Conservation (phyloP, 2,888 invertebrate species). For the Cerastoderma edule region DNA sequence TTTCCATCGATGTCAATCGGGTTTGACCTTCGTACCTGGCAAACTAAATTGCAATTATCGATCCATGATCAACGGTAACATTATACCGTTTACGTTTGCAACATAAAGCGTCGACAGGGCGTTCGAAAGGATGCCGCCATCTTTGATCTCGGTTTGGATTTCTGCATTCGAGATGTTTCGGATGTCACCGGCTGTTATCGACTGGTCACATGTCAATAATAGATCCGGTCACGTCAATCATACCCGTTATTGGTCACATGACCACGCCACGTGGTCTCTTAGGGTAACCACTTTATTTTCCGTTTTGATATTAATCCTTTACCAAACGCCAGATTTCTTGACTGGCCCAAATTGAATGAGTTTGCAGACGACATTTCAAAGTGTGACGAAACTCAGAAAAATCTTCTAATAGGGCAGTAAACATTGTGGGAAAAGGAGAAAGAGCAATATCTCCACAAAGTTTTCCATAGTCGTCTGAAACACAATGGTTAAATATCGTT, state of each 20-base stretch:
- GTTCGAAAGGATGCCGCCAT: slow-evolving; percentile 17
- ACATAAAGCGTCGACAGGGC: background rate
- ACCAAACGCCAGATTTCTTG: background rate
- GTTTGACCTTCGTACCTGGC: background rate
- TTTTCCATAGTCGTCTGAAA: too few species aligned
- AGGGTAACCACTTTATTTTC: background rate
- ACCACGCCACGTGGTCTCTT: slow-evolving; percentile 11
- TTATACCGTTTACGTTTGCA: slow-evolving; percentile 5
- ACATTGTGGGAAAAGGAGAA: too few species aligned
- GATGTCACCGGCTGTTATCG: slow-evolving; percentile 46
- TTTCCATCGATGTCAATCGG: too few species aligned
- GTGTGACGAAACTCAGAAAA: too few species aligned
- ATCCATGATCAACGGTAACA: slow-evolving; percentile 6
- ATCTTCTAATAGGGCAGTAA: too few species aligned
- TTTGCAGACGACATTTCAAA: too few species aligned
- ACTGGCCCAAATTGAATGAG: too few species aligned
- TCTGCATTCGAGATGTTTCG: slow-evolving; percentile 40
- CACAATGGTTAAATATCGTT: too few species aligned
- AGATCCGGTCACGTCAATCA: slow-evolving; percentile 51
- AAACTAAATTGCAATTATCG: slow-evolving; percentile 13
- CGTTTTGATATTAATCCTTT: background rate
- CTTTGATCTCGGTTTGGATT: slow-evolving; percentile 49
- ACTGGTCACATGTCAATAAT: slow-evolving; percentile 57
- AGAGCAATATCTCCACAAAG: too few species aligned
- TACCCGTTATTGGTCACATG: slow-evolving; percentile 17